Evolutionary conservation across 2,888 invertebrate genomes (phyloP).

Genomic region (Anagyrus pseudococci): DNA sequence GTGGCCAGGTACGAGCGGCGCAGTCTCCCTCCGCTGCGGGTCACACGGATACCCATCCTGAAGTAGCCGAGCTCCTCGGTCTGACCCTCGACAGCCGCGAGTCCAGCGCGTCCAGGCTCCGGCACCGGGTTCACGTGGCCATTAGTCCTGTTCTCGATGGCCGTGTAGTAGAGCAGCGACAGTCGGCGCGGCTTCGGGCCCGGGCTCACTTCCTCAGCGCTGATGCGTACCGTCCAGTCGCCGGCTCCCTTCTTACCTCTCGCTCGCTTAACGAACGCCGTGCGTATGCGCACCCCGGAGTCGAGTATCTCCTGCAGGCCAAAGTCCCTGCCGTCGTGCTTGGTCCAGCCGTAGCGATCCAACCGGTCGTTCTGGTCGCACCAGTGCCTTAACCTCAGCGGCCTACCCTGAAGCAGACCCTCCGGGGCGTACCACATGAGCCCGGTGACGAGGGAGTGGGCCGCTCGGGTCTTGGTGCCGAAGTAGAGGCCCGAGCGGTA

Average conservation of each 20-base stretch:
- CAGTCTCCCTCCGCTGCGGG: slow-evolving; percentile 66
- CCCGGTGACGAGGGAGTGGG: slow-evolving; percentile 88
- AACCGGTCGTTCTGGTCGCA: slow-evolving; percentile 88
- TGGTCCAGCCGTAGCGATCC: slow-evolving; percentile 83
- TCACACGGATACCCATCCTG: slow-evolving; percentile 63
- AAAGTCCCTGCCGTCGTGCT: slow-evolving; percentile 92
- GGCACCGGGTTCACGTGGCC: slow-evolving; percentile 65
- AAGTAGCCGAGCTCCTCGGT: slow-evolving; percentile 83
- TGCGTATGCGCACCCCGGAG: slow-evolving; percentile 75
- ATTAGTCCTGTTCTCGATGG: slow-evolving; percentile 76
- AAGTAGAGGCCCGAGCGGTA: slow-evolving; percentile 90
- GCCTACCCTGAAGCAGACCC: slow-evolving; percentile 69
- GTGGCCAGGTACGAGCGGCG: slow-evolving; percentile 80
- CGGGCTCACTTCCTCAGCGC: slow-evolving; percentile 58
- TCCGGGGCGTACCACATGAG: slow-evolving; percentile 93
- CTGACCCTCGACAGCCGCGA: slow-evolving; percentile 74
- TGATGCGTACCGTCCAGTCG: slow-evolving; percentile 90
- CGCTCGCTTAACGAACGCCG: slow-evolving; percentile 86
- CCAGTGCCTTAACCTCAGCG: slow-evolving; percentile 85
- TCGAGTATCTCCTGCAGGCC: slow-evolving; percentile 91
- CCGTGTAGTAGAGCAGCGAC: slow-evolving; percentile 82
- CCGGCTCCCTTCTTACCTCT: slow-evolving; percentile 84
- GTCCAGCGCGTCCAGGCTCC: slow-evolving; percentile 61
- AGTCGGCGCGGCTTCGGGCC: slow-evolving; percentile 61
- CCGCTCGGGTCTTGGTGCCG: slow-evolving; percentile 89